Base-by-base conservation (phyloP, 2,113 vertebrate species). In the Ursus arctos region DNA sequence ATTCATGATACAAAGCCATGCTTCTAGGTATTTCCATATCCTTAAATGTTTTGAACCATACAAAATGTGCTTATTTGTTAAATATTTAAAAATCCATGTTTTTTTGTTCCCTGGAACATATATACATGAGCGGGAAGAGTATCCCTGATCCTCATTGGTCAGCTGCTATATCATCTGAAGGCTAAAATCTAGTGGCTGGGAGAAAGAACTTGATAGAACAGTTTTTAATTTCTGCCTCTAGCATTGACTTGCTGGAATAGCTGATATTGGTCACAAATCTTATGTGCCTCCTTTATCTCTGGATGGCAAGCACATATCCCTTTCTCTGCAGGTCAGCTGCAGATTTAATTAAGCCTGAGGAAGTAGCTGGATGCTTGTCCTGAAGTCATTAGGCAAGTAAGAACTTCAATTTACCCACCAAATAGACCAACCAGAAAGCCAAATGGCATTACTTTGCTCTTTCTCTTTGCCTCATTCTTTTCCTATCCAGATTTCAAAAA, bases 151-250 rank as follows among this genome's bases (percentile, higher is more conserved):
- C 12, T 59, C 12, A 14, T 2, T 84, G 26, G 43, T 67, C 47
- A 86, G 59, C 33, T 77, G 43, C 36, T 95, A 0, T 65, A 28
- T 57, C 43, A 33, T 77, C 47, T 49, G 33, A 85, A 95, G 40
- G 65, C 24, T 69, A 71, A 67, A 77, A 86, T 97, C 69, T 43
- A 86, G 71, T 72, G 4, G 0, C 40, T n/a, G 7, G 16, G 36
- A 77, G 51, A 80, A 65, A 59, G 59, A 81, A 79, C 53, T 51
- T n/a, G 8, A 4, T 31, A 16, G 31, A 83, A 36, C 9, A 14
- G 15, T 84, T 71, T 74, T 92, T 71, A 61, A 57, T 95, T 91
- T 89, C 55, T 96, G 57, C 36, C 7, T 87, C 51, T 10, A 57
- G 28, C 13, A 21, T 18, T 18, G 14, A 91, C 22, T 57, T 88